Evolutionary conservation across 2,888 invertebrate genomes (phyloP), one percentile per base, ranked within the genome.

Genomic region (Tetanocera ferruginea): DNA sequence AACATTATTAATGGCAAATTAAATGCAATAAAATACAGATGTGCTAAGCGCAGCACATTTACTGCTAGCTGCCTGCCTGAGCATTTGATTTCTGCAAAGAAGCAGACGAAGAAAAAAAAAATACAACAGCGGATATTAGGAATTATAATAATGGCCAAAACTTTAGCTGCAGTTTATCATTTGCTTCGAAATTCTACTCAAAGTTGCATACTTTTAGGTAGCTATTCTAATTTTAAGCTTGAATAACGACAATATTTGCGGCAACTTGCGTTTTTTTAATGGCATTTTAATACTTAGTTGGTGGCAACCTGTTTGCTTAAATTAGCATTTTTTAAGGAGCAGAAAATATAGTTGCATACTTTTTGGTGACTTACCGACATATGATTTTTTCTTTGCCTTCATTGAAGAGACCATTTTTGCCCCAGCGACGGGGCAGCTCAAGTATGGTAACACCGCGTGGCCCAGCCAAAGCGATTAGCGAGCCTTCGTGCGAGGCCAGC

Each of bases 361-460:
- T 34, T 71, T 34, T n/a, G 72, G 76, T 19, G 55, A 83, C 83
- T 83, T 82, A 83, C 83, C 83, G 86, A 91, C 94, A 94, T 70
- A 92, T 91, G 67, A 94, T 92, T 79, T 90, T 89, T 34, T 92
- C 91, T 85, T 93, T 94, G 81, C 94, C 94, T 81, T 92, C 92
- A 85, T 93, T 91, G 84, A 92, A 94, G 79, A 91, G 91, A 25
- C 93, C 92, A 81, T 93, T 91, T 52, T 92, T 91, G 14, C 94
- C 94, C 91, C 93, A 93, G 82, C 93, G 91, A 62, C 92, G 91
- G 0, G 95, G 95, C 69, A 95, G 87, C 85, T 94, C 93, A 73
- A 95, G 87, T 3, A 95, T 90, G 28, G 92, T 90, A 60, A 95
- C 91, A 1, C 95, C 95, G 79, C 91, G 89, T 5, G 91, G 89